Evolutionary conservation across 2,888 invertebrate genomes (phyloP).

Genomic region (Folsomia candida): DNA sequence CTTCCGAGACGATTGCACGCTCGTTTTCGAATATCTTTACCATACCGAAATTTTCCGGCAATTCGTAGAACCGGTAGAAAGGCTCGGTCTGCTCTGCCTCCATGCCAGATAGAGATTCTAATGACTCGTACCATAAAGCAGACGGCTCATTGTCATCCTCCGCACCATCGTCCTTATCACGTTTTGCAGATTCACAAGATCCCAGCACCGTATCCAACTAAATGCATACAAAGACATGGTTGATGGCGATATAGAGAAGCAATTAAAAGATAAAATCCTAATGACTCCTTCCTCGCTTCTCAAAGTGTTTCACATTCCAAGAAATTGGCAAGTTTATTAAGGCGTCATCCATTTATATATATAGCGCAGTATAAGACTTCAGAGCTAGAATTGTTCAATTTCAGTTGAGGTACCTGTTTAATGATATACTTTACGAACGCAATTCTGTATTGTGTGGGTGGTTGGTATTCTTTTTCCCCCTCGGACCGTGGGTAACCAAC

Average conservation of each 20-base stretch:
- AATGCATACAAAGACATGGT: background rate
- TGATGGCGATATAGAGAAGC: background rate
- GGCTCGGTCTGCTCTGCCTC: slow-evolving; percentile 28
- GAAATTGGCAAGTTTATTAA: background rate
- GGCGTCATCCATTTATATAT: too few relatives aligned
- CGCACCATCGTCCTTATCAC: background rate
- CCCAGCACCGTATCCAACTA: background rate
- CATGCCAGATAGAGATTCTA: slow-evolving; percentile 26
- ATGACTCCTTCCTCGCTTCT: background rate
- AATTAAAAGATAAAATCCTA: background rate
- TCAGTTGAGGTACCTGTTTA: slow-evolving; percentile 41
- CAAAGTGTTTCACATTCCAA: background rate
- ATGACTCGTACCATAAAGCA: slow-evolving; percentile 29
- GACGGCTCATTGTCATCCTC: slow-evolving; percentile 22
- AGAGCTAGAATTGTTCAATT: too few relatives aligned
- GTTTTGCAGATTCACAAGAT: background rate
- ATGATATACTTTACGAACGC: slow-evolving; percentile 39
- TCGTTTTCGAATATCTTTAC: slow-evolving; percentile 42
- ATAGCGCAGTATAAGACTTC: too few relatives aligned
- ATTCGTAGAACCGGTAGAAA: slow-evolving; percentile 39
- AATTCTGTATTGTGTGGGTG: slow-evolving; percentile 39
- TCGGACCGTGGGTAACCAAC: slow-evolving; percentile 10
- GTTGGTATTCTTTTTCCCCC: slow-evolving; percentile 11
- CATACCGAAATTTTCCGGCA: slow-evolving; percentile 18
- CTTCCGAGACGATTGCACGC: slow-evolving; percentile 39